Base-by-base conservation (phyloP, 1,140 invertebrate species). In the Dryas iulia region DNA sequence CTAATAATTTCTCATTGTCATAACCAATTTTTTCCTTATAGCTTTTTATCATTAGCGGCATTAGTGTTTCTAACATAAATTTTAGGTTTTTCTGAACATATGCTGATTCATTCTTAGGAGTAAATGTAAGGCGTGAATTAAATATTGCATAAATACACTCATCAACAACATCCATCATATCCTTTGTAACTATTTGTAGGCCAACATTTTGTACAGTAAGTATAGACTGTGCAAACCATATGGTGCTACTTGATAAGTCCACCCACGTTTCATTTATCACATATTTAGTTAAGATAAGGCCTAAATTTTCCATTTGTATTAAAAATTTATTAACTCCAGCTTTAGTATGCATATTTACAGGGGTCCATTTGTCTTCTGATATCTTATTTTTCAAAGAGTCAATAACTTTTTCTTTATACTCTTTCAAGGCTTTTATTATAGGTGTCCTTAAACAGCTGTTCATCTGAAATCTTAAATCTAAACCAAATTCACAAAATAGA, bases 381-480 rank as follows among this genome's bases (percentile, higher is more conserved):
- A 92, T 76, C 82, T 92, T 92, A 23, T 73, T 75, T 76, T 92
- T 93, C 82, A 93, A 91, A 11, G 88, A 89, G 72, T 92, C 90
- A 24, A 92, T 67, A 74, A 87, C 83, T 74, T 88, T 92, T 23
- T 92, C 90, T 72, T 90, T 92, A 72, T 92, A 92, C 66, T 93
- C 92, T 73, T 79, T 86, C 30, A 93, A 73, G 24, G 90, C 83
- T 78, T 91, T 92, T 52, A 84, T 87, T 14, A 92, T 92, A 18
- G 96, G 95, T 11, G 93, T 92, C 71, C 95, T 93, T 31, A 98
- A 90, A 66, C 97, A 94, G 28, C 95, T 95, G 78, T 98, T 96
- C 58, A 99, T 91, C 78, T 97, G 95, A 86, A 98, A 98, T 56
- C 94, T 94, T 28, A 99, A 89, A 81, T 94, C 93, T 64, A 94